Base-by-base conservation (phyloP, 2,888 invertebrate species). In the Cantharis rufa region DNA sequence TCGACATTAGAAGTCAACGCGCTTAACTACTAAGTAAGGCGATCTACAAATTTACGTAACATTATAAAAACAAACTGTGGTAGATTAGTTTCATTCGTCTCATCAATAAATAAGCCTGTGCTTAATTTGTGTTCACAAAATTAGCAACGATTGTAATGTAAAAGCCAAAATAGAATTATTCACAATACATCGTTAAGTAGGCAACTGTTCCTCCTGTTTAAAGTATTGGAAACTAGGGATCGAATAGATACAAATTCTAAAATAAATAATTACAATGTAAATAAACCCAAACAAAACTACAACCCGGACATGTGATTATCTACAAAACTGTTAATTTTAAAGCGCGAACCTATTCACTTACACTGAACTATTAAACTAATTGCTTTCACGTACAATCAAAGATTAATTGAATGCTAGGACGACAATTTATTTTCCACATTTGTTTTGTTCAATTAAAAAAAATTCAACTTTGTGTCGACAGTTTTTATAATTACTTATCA, bases 361-460 rank as follows among this genome's bases (percentile, higher is more conserved):
- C 72, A 72, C 48, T 72, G 28, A 66, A 18, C 72, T 66, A 66
- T 72, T 66, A 72, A 72, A 72, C 66, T 72, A 72, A 72, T 72
- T 72, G 63, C 66, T 72, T 66, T 72, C 66, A 61, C 48, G 72
- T 32, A 66, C 72, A 72, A 72, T 72, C 66, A 66, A 66, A 71
- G 66, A 66, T 72, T 72, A 66, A 72, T 72, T 72, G 64, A 66
- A 72, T 72, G 64, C 66, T 72, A 48, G 48, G 72, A 21, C 61
- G 64, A 68, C 66, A 66, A 66, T 72, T 72, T 66, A 66, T 72
- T 72, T 63, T 21, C 21, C 24, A 66, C 71, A 18, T 32, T 66
- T 68, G n/a, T 48, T 48, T 48, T 48, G 48, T 48, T 48, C 72
- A 72, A 72, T 72, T 72, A 66, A 68, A 72, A 48, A 28, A 48